Conservation (phyloP, 2,888 invertebrate species). For the Cataglyphis rosenhaueri region DNA sequence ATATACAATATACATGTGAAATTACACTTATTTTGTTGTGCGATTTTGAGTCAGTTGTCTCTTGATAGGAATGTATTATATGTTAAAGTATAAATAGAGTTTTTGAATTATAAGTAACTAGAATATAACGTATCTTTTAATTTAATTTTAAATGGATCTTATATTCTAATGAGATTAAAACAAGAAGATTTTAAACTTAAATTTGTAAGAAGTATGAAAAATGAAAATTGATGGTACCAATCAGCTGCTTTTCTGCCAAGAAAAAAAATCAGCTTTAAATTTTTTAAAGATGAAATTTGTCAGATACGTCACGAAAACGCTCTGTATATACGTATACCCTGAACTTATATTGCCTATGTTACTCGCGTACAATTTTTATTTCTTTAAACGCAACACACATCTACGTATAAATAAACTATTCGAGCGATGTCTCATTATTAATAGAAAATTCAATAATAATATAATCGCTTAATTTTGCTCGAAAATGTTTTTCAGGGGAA, state of each 20-base stretch:
- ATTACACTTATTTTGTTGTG: background rate
- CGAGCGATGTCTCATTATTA: constrained; percentile 1
- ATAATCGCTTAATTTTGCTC: constrained; percentile 15
- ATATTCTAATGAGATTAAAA: background rate
- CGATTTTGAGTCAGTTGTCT: background rate
- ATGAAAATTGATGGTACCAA: background rate
- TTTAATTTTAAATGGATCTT: background rate
- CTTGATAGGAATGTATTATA: background rate
- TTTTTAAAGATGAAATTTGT: background rate
- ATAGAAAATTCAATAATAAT: background rate
- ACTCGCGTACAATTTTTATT: constrained; percentile 4
- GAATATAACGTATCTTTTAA: background rate
- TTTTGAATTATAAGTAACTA: background rate
- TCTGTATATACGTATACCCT: background rate
- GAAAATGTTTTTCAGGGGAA: constrained; percentile 26
- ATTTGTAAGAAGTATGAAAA: background rate
- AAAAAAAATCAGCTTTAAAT: background rate
- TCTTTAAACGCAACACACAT: background rate
- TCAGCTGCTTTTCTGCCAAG: background rate
- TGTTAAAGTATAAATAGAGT: background rate
- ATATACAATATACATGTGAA: background rate
- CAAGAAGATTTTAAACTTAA: background rate
- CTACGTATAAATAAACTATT: constrained; percentile 16
- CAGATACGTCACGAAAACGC: background rate
- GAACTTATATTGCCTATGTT: background rate